Percentiles rank a stretch among this genome's conserved stretches.
These are phyloP conservation scores for Salminus brasiliensis DNA, from an alignment of 2,113 vertebrate species.

Conservation along the genomic window DNA sequence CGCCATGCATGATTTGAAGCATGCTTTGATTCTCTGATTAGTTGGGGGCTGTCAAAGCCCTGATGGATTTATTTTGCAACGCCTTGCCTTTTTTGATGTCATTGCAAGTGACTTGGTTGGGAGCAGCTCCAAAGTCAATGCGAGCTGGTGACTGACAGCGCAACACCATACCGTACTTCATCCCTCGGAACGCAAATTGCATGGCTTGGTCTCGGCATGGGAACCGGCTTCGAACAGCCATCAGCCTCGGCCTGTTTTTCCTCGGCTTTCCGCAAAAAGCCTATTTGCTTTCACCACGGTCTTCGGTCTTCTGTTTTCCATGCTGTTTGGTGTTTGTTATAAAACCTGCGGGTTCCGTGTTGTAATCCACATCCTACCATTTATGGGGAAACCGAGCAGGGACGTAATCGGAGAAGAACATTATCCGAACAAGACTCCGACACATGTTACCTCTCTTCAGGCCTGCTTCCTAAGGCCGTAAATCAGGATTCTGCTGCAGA, in stretches of 20 bases:
- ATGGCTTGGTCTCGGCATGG: not conserved
- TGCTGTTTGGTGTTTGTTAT: conserved; percentile 30
- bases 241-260: not conserved
- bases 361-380: conserved; percentile 45
- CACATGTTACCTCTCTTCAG: conserved; percentile 23
- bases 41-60: not conserved
- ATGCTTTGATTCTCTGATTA: conserved; percentile 26
- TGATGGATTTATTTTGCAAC: conserved; percentile 1
- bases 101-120: not conserved
- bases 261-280: not conserved
- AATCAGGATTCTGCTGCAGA: not conserved
- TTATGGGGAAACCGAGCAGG: conserved; percentile 32
- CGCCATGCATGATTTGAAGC: conserved; percentile 16
- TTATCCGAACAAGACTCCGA: conserved; percentile 35
- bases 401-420: conserved; percentile 35
- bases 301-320: conserved; percentile 28
- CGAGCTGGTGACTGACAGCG: not conserved
- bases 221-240: not conserved
- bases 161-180: not conserved
- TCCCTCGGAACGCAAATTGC: not conserved
- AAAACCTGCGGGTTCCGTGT: conserved; percentile 36
- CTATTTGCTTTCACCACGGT: conserved; percentile 28
- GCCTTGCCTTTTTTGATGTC: not conserved
- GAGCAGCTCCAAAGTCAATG: not conserved
- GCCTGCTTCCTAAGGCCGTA: conserved; percentile 11